phyloP scores from a whole-genome alignment of 2,888 invertebrate species.

The Archaeoteleia sp. region DNA sequence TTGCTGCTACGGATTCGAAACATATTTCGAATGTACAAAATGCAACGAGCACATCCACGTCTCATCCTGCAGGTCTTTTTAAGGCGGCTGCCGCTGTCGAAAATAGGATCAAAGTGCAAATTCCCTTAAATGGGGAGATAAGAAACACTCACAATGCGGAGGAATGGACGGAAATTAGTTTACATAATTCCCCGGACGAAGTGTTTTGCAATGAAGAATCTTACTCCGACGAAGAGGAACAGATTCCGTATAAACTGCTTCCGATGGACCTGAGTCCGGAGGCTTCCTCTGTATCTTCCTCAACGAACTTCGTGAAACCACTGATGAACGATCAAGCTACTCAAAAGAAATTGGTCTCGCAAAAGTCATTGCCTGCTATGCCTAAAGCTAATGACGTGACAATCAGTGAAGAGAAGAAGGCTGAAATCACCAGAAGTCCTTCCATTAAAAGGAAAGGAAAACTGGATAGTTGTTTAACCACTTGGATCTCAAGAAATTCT shows the following conservation, averaged over 20 bases:
- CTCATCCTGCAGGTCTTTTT: slow-evolving; percentile 66
- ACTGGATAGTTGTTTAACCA: slow-evolving; percentile 76
- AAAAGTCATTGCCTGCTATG: slow-evolving; percentile 76
- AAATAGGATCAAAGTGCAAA: slow-evolving; percentile 62
- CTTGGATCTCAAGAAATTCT: slow-evolving; percentile 78
- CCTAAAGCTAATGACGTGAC: slow-evolving; percentile 65
- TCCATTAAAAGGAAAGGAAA: slow-evolving; percentile 70
- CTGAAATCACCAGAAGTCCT: slow-evolving; percentile 73
- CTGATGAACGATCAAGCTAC: slow-evolving; percentile 3
- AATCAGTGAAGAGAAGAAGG: slow-evolving; percentile 64
- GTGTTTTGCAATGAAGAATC: slow-evolving; percentile 78
- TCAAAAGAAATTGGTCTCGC: slow-evolving; percentile 71
- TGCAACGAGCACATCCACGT: slow-evolving; percentile 63
- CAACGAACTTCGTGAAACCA: slow-evolving; percentile 31
- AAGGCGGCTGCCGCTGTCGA: slow-evolving; percentile 60
- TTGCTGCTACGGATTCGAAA: slow-evolving; percentile 65
- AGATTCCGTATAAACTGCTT: slow-evolving; percentile 76
- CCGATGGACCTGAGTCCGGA: slow-evolving; percentile 70
- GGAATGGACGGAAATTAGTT: slow-evolving; percentile 84
- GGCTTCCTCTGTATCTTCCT: slow-evolving; percentile 25
- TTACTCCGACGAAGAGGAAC: slow-evolving; percentile 73
- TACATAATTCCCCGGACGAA: slow-evolving; percentile 83
- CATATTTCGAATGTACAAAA: slow-evolving; percentile 61
- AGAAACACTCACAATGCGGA: slow-evolving; percentile 74
- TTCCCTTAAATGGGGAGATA: slow-evolving; percentile 54